These are phyloP conservation scores for Drosophila ambigua DNA, from an alignment of 1,140 invertebrate genomes.

Conservation along the genomic window DNA sequence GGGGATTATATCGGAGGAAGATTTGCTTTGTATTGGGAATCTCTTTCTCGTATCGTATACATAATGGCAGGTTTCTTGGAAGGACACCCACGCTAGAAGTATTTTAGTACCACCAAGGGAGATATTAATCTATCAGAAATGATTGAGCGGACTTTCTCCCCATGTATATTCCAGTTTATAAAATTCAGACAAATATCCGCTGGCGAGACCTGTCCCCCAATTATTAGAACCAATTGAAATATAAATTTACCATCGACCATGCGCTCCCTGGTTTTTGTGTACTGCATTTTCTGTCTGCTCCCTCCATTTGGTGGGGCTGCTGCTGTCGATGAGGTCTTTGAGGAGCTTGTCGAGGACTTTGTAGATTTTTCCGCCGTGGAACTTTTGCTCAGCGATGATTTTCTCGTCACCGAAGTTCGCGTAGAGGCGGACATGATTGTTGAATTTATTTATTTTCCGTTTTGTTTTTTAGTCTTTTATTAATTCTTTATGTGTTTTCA, in stretches of 20 bases:
- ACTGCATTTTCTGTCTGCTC: slow-evolving; percentile 79
- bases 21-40: too few species aligned
- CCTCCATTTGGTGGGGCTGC: slow-evolving; percentile 42
- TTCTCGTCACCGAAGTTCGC: slow-evolving; percentile 79
- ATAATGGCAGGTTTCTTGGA: too few species aligned
- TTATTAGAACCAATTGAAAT: neutral
- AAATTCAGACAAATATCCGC: neutral
- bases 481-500: slow-evolving; percentile 36
- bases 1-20: too few species aligned
- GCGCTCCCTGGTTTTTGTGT: slow-evolving; percentile 76
- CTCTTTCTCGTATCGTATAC: too few species aligned
- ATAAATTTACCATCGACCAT: slow-evolving; percentile 82
- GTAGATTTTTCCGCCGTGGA: slow-evolving; percentile 64
- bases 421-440: slow-evolving; percentile 77
- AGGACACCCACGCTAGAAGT: too few species aligned
- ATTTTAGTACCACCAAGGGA: too few species aligned
- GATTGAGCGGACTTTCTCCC: too few species aligned
- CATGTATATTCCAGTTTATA: neutral
- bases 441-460: slow-evolving; percentile 62
- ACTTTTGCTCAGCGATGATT: slow-evolving; percentile 67
- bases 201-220: neutral
- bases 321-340: slow-evolving; percentile 43
- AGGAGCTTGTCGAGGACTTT: slow-evolving; percentile 50
- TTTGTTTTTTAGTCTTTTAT: slow-evolving; percentile 41
- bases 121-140: too few species aligned